phyloP scores from a whole-genome alignment of 2,797 vertebrate genomes.

The Pachyuromys duprasi region DNA sequence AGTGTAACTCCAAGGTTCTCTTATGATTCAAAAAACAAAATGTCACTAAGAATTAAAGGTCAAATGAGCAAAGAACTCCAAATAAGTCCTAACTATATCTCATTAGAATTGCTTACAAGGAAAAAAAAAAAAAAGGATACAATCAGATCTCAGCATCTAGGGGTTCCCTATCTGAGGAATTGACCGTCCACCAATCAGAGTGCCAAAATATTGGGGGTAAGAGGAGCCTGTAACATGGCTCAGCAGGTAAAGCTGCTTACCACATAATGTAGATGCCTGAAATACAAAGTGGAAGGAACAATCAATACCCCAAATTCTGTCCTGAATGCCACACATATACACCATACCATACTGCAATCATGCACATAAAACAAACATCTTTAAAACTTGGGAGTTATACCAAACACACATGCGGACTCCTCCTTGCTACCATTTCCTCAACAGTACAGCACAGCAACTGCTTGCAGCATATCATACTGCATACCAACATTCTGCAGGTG shows the following conservation, averaged over 20 bases:
- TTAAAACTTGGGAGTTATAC: background rate
- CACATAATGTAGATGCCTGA: background rate
- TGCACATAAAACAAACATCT: background rate
- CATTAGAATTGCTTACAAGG: background rate
- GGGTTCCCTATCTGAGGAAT: background rate
- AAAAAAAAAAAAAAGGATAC: background rate
- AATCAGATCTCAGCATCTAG: background rate
- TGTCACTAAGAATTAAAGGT: conserved; percentile 23
- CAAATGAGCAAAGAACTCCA: background rate
- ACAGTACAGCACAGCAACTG: background rate
- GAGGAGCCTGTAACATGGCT: background rate
- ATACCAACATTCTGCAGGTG: background rate
- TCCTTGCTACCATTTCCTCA: background rate
- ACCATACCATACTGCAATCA: background rate
- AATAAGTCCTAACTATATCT: background rate
- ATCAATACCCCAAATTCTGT: background rate
- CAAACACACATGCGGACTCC: background rate
- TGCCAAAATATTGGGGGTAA: background rate
- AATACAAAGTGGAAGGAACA: background rate
- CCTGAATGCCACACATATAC: background rate
- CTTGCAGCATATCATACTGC: background rate
- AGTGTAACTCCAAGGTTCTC: conserved; percentile 19
- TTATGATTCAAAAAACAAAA: conserved; percentile 28
- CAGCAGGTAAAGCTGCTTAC: background rate
- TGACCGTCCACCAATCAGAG: background rate